These are phyloP conservation scores for Mormyrus proboscirostris DNA, from an alignment of 2,797 vertebrate genomes.

Conservation along the genomic window DNA sequence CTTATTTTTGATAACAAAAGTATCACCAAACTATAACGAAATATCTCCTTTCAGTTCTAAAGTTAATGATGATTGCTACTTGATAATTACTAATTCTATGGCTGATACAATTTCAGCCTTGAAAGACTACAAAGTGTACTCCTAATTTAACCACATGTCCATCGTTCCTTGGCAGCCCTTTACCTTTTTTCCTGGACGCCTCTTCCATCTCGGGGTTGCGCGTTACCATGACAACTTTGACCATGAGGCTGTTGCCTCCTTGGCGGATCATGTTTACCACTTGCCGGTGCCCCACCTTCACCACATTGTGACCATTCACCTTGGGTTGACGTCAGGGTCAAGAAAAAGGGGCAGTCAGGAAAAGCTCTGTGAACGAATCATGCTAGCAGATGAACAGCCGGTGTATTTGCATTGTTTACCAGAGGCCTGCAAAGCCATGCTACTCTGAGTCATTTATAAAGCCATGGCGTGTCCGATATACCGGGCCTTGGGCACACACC, in stretches of 20 bases:
- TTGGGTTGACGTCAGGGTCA: conserved; percentile 37
- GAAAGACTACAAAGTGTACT: background rate
- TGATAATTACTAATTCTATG: background rate
- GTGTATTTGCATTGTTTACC: background rate
- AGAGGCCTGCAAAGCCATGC: background rate
- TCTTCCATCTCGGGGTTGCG: conserved; percentile 87
- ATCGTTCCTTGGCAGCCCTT: conserved; percentile 11
- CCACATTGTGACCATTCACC: conserved; percentile 89
- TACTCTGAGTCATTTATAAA: background rate
- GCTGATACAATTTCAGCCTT: background rate
- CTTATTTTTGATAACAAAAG: background rate
- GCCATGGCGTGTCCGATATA: background rate
- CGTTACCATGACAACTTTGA: conserved; percentile 92
- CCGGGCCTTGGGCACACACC: conserved; percentile 49
- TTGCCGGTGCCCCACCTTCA: conserved; percentile 89
- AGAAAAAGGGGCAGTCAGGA: background rate
- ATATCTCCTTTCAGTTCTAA: background rate
- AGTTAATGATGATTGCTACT: conserved; percentile 7
- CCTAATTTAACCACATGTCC: background rate
- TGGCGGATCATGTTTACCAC: conserved; percentile 94
- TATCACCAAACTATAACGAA: background rate
- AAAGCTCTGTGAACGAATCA: background rate
- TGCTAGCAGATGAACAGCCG: background rate
- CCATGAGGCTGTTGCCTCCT: conserved; percentile 87
- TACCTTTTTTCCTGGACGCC: conserved; percentile 77